Evolutionary conservation across 1,140 invertebrate species (phyloP).

Genomic region (Diachasmimorpha longicaudata): DNA sequence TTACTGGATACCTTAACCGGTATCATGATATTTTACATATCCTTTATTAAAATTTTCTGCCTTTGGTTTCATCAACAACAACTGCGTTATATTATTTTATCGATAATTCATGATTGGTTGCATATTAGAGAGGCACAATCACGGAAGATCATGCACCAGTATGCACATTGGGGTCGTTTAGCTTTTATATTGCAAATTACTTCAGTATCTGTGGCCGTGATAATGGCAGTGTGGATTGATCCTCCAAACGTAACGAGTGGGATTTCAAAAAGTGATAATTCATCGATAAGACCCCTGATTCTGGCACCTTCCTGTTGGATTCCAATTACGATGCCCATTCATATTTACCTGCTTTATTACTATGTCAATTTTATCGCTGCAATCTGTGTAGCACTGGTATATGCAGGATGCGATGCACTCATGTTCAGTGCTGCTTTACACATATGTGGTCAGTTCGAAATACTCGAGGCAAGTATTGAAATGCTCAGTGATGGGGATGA

Average conservation of each 20-base stretch:
- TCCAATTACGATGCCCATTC: background rate
- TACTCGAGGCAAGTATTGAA: background rate
- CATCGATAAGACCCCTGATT: background rate
- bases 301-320: slow-evolving; percentile 10
- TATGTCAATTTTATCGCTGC: background rate
- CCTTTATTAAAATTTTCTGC: too few species aligned
- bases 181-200: background rate
- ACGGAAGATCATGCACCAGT: background rate
- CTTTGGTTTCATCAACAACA: background rate
- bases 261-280: background rate
- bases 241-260: too few species aligned
- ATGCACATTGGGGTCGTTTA: background rate
- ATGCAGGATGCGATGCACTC: slow-evolving; percentile 9
- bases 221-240: background rate
- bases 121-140: background rate
- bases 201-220: background rate
- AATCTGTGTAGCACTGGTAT: background rate
- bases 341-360: background rate
- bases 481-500: background rate
- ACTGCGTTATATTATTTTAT: background rate
- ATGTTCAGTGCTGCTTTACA: too few species aligned
- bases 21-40: too few species aligned
- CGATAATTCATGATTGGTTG: background rate
- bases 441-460: slow-evolving; percentile 20
- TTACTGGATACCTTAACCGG: too few species aligned